A percentile compares a stretch with the other conserved stretches of the same genome.
Conservation (phyloP, 2,797 vertebrate species). For the Halcyon smyrnensis region DNA sequence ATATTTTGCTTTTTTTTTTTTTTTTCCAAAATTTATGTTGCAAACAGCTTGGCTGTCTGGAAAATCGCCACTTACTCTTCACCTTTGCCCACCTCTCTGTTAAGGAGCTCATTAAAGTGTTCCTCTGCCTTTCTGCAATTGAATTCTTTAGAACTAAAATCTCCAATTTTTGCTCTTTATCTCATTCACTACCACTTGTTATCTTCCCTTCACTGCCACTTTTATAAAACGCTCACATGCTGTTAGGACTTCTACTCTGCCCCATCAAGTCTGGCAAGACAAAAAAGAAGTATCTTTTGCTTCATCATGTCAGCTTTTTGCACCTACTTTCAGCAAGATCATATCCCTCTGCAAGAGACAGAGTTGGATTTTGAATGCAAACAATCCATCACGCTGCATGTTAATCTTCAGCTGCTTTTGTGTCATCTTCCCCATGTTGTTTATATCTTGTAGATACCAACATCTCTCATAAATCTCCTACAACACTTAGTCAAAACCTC, state of each 20-base stretch:
- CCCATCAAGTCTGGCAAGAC: not conserved
- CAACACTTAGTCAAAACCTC: not conserved
- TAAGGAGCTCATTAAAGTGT: conserved; percentile 57
- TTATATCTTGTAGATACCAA: not conserved
- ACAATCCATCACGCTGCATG: not conserved
- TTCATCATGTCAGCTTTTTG: not conserved
- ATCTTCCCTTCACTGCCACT: conserved; percentile 1
- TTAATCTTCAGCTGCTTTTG: conserved; percentile 21
- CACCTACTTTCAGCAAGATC: not conserved
- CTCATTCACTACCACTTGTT: not conserved
- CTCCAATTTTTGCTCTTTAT: conserved; percentile 28
- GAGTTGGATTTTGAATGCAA: conserved; percentile 4
- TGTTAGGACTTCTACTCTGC: conserved; percentile 31
- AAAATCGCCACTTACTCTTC: conserved; percentile 36
- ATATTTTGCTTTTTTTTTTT: not conserved
- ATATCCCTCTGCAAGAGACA: not conserved
- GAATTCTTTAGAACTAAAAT: conserved; percentile 38
- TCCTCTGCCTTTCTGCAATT: conserved; percentile 20
- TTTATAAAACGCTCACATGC: conserved; percentile 26
- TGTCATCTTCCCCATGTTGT: not conserved
- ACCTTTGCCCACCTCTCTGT: conserved; percentile 40
- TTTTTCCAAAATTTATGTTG: not conserved
- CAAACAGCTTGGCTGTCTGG: conserved; percentile 2
- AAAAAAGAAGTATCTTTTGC: conserved; percentile 2
- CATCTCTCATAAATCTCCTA: not conserved